phyloP scores from a whole-genome alignment of 1,140 invertebrate genomes.

The Pogonomyrmex californicus region DNA sequence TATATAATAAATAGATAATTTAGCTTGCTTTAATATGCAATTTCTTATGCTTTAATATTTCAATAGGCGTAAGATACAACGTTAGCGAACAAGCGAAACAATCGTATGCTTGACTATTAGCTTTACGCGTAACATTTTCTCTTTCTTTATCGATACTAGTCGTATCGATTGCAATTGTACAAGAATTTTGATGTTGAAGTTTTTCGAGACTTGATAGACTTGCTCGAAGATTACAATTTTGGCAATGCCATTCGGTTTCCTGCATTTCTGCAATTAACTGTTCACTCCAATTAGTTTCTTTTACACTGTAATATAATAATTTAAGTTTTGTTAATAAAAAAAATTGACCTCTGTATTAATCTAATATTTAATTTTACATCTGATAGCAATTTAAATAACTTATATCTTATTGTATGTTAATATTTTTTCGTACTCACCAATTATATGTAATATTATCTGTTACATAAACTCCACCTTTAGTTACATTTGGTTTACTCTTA shows the following conservation, averaged over 20 bases:
- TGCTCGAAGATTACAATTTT: conserved; percentile 86
- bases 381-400: neutral
- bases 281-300: conserved; percentile 89
- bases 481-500: conserved; percentile 88
- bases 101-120: conserved; percentile 90
- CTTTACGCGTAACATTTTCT: conserved; percentile 85
- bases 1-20: neutral
- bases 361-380: neutral
- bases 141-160: conserved; percentile 76
- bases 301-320: conserved; percentile 80
- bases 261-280: conserved; percentile 87
- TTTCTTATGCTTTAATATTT: conserved; percentile 92
- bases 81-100: conserved; percentile 91
- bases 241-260: conserved; percentile 88
- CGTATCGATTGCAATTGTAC: conserved; percentile 76
- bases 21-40: conserved; percentile 74
- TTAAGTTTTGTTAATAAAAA: neutral
- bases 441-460: conserved; percentile 95
- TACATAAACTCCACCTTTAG: conserved; percentile 94
- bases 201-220: conserved; percentile 88
- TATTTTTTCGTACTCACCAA: conserved; percentile 88
- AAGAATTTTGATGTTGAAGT: conserved; percentile 86
- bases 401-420: neutral
- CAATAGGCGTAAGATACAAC: conserved; percentile 92
- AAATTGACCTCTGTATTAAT: neutral